Percentiles rank a stretch among this genome's conserved stretches.
These are phyloP conservation scores for Himalopsyche tibetana DNA, from an alignment of 2,888 invertebrate species.

Conservation along the genomic window DNA sequence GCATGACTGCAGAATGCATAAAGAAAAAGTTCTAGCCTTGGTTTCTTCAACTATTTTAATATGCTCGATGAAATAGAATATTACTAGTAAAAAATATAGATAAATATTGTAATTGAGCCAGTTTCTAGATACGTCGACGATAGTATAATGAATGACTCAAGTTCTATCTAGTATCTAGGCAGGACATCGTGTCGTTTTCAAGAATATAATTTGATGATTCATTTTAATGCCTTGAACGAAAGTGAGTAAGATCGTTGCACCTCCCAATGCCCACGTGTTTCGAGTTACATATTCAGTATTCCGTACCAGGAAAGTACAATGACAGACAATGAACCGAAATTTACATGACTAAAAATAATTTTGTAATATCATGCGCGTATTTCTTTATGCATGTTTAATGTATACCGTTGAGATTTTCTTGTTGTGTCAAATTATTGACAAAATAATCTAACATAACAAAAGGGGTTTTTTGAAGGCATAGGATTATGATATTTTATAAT, in stretches of 20 bases:
- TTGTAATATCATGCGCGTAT: no score
- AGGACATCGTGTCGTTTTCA: constrained; percentile 14
- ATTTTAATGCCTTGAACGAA: neutral
- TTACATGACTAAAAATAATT: constrained; percentile 5
- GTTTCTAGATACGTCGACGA: neutral
- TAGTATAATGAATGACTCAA: neutral
- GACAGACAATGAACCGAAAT: constrained; percentile 19
- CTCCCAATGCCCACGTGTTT: constrained; percentile 18
- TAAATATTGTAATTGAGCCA: neutral
- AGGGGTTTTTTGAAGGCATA: no score
- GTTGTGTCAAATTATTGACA: no score
- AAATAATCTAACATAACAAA: no score
- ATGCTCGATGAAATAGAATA: no score
- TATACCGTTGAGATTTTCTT: no score
- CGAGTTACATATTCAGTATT: neutral
- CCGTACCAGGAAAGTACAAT: constrained; percentile 13
- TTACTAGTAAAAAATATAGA: no score
- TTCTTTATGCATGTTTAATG: no score
- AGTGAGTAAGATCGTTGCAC: neutral
- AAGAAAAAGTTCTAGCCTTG: no score
- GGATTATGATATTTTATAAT: no score
- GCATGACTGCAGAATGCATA: no score
- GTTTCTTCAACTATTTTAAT: no score
- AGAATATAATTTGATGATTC: constrained; percentile 11
- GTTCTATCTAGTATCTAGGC: neutral